These are phyloP conservation scores for Drosophila sproati DNA, from an alignment of 1,140 invertebrate species.

Conservation along the genomic window DNA sequence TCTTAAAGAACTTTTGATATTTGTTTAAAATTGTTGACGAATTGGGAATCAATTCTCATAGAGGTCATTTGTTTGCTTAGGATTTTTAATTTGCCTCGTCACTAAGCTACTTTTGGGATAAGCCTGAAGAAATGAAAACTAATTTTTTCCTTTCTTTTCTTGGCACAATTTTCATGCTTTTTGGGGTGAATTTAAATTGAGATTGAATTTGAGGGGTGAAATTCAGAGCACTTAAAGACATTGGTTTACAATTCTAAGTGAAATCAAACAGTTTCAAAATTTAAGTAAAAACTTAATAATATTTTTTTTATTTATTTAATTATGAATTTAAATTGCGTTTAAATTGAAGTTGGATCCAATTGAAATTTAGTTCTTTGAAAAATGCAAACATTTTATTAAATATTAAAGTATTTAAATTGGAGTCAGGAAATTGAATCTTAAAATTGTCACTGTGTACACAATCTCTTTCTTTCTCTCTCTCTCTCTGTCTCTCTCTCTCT, in stretches of 20 bases:
- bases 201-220: background rate
- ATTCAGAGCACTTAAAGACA: background rate
- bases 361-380: no score
- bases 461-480: background rate
- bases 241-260: no score
- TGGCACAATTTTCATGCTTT: background rate
- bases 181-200: background rate
- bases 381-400: no score
- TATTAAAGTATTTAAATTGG: no score
- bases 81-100: background rate
- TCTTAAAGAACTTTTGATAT: background rate
- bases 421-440: no score
- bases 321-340: no score
- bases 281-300: no score
- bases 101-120: background rate
- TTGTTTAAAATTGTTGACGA: background rate
- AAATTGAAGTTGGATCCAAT: no score
- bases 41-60: background rate
- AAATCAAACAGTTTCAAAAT: no score
- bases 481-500: no score
- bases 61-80: background rate
- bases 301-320: no score
- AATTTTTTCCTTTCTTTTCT: background rate
- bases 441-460: background rate
- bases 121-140: background rate